These are phyloP conservation scores for Dendrocopos noguchii DNA, from an alignment of 2,113 vertebrate genomes.

Conservation along the genomic window DNA sequence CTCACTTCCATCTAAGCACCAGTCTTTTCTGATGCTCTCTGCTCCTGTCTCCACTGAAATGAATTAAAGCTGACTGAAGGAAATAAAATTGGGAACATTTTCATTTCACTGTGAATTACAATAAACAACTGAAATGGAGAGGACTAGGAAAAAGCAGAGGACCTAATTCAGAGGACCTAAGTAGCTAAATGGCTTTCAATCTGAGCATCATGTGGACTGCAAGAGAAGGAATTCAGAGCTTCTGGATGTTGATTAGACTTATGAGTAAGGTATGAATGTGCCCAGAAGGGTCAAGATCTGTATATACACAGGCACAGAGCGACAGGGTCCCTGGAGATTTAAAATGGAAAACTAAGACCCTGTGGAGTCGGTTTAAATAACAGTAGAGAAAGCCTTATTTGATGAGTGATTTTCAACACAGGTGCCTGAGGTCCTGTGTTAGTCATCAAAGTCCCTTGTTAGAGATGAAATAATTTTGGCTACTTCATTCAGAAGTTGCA, in stretches of 20 bases:
- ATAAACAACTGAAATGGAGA: neutral
- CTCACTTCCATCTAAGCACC: neutral
- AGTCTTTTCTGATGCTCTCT: neutral
- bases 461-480: neutral
- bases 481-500: neutral
- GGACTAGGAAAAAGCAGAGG: neutral
- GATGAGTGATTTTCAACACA: neutral
- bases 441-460: neutral
- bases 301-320: neutral
- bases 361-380: slow-evolving; percentile 7
- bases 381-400: neutral
- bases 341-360: neutral
- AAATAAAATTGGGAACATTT: neutral
- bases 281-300: neutral
- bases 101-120: neutral
- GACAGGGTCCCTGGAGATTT: neutral
- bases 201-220: neutral
- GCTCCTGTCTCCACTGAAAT: fast-evolving
- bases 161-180: neutral
- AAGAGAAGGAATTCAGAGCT: neutral
- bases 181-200: neutral
- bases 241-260: neutral
- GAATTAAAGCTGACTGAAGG: neutral
- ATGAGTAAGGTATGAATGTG: neutral
- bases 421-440: neutral